Evolutionary conservation across 2,797 vertebrate genomes (phyloP).

Genomic region (Poeciliopsis turneri): DNA sequence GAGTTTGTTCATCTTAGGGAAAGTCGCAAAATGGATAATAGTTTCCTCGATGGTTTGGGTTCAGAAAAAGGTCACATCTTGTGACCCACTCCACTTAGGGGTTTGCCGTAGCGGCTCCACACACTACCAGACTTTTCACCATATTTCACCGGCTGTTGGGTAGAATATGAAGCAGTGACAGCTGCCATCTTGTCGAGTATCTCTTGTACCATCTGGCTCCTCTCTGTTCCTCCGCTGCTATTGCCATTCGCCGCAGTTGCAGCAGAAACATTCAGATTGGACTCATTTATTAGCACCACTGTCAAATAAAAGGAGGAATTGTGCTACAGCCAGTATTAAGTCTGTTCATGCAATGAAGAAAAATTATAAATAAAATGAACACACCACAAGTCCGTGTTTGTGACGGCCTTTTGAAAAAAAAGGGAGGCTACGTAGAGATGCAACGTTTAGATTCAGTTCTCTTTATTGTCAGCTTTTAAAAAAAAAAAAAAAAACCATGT

Average conservation of each 20-base stretch:
- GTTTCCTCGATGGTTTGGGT: constrained; percentile 1
- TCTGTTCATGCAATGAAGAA: not conserved
- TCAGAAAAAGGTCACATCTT: not conserved
- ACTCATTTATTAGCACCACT: not conserved
- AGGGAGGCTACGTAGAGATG: not conserved
- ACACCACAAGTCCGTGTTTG: not conserved
- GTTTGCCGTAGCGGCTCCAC: not conserved
- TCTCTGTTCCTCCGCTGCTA: not conserved
- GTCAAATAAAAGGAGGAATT: not conserved
- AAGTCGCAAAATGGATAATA: not conserved
- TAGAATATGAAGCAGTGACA: not conserved
- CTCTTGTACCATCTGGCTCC: not conserved
- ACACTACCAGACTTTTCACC: not conserved
- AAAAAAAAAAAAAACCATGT: no score
- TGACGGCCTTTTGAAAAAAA: not conserved
- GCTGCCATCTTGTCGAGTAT: not conserved
- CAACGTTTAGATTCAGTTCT: not conserved
- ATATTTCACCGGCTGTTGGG: not conserved
- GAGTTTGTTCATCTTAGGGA: constrained; percentile 4
- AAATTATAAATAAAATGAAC: not conserved
- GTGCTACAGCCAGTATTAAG: no score
- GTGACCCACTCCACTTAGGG: not conserved
- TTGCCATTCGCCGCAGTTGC: not conserved
- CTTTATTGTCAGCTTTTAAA: not conserved
- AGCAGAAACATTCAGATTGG: not conserved